Percentiles rank a stretch among this genome's conserved stretches.
phyloP scores from a whole-genome alignment of 2,888 invertebrate species.

The Pherbina coryleti region DNA sequence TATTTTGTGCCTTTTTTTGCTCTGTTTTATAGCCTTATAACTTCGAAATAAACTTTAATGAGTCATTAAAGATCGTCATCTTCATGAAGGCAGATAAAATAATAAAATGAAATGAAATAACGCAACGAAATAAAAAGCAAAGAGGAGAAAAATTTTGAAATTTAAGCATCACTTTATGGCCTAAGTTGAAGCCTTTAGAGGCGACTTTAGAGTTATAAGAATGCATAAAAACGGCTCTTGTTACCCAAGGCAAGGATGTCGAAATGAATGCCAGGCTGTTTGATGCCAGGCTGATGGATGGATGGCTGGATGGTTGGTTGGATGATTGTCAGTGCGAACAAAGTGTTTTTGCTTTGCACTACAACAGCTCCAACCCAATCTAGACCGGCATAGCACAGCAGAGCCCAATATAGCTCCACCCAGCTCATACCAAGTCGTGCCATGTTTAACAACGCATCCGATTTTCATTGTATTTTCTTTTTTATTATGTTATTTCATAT shows the following conservation, averaged over 20 bases:
- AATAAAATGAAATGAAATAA: not conserved
- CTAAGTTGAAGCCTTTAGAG: not conserved
- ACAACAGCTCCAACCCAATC: not conserved
- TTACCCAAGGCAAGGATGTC: not conserved
- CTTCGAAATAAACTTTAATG: slow-evolving; percentile 24
- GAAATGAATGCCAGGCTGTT: not conserved
- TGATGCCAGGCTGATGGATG: not conserved
- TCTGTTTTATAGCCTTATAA: slow-evolving; percentile 17
- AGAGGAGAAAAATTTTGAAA: not conserved
- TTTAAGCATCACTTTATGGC: not conserved
- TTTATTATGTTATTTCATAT: not conserved
- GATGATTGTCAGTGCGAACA: not conserved
- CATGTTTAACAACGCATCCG: not conserved
- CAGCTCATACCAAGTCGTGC: not conserved
- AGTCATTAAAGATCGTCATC: slow-evolving; percentile 5
- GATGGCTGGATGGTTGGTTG: not conserved
- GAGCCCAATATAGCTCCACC: not conserved
- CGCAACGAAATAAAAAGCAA: not conserved
- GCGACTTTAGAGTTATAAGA: no score
- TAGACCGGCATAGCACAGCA: no score
- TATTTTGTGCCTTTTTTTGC: not conserved
- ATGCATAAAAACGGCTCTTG: no score
- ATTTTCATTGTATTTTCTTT: not conserved
- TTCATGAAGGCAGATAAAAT: not conserved
- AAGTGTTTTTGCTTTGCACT: not conserved